Conservation (phyloP, 2,113 vertebrate species). For the Chaetura pelagica region DNA sequence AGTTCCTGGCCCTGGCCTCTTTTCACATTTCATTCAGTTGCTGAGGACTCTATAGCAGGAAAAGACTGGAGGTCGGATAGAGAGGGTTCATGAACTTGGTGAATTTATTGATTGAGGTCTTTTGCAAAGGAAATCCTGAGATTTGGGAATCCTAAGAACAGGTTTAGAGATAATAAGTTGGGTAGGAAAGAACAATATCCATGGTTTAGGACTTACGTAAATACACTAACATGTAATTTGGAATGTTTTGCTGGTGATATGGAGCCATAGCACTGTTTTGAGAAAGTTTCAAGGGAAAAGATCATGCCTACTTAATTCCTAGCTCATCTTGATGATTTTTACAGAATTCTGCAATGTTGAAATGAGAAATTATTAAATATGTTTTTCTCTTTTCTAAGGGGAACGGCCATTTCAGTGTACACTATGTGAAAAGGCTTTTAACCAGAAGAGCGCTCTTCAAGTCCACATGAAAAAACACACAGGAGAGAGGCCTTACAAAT, state of each 20-base stretch:
- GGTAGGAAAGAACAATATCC: neutral
- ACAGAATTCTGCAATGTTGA: neutral
- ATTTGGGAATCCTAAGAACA: neutral
- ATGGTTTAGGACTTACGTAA: neutral
- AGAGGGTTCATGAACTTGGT: neutral
- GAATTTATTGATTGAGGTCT: neutral
- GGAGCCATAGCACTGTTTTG: neutral
- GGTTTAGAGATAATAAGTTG: neutral
- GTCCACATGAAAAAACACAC: slow-evolving; percentile 98
- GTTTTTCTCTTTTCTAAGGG: slow-evolving; percentile 72
- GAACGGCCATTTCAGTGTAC: slow-evolving; percentile 93
- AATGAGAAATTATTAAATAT: neutral
- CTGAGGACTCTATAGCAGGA: neutral
- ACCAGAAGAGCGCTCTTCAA: slow-evolving; percentile 98
- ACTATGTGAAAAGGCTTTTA: slow-evolving; percentile 95
- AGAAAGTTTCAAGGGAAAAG: neutral
- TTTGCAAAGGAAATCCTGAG: neutral
- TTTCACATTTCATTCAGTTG: neutral
- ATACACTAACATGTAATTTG: neutral
- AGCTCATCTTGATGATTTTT: neutral
- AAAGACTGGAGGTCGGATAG: neutral
- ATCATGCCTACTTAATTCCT: neutral
- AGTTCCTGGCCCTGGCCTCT: neutral
- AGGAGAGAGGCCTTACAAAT: slow-evolving; percentile 94
- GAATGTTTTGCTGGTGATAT: neutral